Evolutionary conservation across 1,140 invertebrate species (phyloP).

Genomic region (Samia ricini): DNA sequence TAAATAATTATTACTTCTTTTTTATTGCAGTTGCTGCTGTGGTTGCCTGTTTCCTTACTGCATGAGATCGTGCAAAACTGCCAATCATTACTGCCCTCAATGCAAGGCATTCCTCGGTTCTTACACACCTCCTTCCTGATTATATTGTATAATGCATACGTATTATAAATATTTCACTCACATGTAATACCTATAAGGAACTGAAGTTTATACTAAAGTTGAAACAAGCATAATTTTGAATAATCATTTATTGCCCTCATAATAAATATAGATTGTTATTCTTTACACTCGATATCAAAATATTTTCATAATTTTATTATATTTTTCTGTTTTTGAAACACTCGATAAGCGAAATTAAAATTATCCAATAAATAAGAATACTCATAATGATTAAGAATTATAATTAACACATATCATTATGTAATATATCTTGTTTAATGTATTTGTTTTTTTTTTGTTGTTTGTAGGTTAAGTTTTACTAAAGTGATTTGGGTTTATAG

Average conservation of each 20-base stretch:
- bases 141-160: background rate
- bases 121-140: conserved; percentile 51
- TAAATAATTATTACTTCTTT: conserved; percentile 5
- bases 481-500: too few relatives aligned
- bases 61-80: conserved; percentile 75
- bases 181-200: too few relatives aligned
- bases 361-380: background rate
- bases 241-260: too few relatives aligned
- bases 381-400: background rate
- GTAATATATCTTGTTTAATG: too few relatives aligned
- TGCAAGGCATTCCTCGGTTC: conserved; percentile 76
- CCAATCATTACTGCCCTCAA: conserved; percentile 78
- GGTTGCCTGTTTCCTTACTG: conserved; percentile 79
- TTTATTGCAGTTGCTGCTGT: conserved; percentile 75
- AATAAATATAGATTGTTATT: too few relatives aligned
- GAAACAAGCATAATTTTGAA: background rate
- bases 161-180: too few relatives aligned
- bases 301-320: too few relatives aligned
- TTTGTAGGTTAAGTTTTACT: too few relatives aligned
- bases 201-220: background rate
- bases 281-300: background rate
- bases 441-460: too few relatives aligned
- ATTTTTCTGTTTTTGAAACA: too few relatives aligned
- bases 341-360: background rate
- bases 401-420: background rate